phyloP scores from a whole-genome alignment of 2,888 invertebrate genomes.

The Nomada flava region DNA sequence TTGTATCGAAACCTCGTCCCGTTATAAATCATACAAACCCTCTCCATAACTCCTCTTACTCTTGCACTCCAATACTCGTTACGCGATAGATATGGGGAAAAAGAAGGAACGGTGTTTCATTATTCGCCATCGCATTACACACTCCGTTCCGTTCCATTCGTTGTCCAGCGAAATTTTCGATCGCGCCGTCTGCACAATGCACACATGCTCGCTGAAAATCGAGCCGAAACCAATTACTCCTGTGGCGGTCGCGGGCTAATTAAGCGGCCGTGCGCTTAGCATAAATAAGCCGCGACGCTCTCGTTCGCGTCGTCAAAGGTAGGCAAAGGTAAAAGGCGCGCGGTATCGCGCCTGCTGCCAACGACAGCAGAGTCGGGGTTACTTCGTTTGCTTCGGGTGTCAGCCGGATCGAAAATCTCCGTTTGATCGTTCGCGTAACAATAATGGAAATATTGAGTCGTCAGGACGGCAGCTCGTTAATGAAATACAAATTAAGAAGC shows the following conservation, averaged over 20 bases:
- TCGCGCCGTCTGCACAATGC: background rate
- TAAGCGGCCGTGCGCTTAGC: constrained; percentile 57
- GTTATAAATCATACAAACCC: background rate
- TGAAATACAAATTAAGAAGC: constrained; percentile 52
- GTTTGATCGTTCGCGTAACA: constrained; percentile 51
- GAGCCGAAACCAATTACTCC: constrained; percentile 73
- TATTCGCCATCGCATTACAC: background rate
- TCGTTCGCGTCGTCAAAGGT: constrained; percentile 46
- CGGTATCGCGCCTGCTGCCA: constrained; percentile 37
- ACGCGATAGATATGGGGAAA: too few relatives aligned
- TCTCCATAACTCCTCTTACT: background rate
- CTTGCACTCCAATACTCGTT: background rate
- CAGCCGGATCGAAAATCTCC: constrained; percentile 12
- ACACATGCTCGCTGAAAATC: constrained; percentile 44
- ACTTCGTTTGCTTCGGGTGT: background rate
- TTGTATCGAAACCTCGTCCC: background rate
- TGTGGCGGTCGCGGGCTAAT: constrained; percentile 61
- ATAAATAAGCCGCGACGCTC: constrained; percentile 59
- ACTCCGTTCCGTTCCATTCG: background rate
- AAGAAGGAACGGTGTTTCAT: background rate
- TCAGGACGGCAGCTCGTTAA: constrained; percentile 36
- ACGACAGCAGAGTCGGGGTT: constrained; percentile 24
- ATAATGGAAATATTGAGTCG: constrained; percentile 50
- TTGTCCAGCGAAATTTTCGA: constrained; percentile 10
- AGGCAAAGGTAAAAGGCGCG: constrained; percentile 44